Conservation (phyloP, 2,113 vertebrate species). For the Pithys albifrons region DNA sequence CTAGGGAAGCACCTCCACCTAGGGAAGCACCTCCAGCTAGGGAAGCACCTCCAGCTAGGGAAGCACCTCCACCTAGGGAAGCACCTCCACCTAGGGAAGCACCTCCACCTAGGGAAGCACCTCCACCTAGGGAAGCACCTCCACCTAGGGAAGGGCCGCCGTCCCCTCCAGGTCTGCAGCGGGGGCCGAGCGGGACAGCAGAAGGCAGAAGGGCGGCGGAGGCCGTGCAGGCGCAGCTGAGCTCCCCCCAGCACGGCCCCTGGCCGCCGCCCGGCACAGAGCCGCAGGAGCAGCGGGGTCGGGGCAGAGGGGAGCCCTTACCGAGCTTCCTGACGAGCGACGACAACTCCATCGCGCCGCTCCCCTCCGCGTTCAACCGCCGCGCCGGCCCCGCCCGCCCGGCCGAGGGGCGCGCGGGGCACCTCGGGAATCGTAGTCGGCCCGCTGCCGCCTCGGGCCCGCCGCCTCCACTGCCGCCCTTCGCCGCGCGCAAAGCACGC, state of each 20-base stretch:
- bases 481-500: background rate
- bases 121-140: too few relatives aligned
- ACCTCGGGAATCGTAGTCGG: slow-evolving; percentile 17
- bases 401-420: background rate
- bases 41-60: background rate
- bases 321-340: slow-evolving; percentile 84
- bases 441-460: fast-evolving
- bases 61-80: too few relatives aligned
- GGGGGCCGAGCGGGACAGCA: background rate
- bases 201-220: background rate
- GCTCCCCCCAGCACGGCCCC: background rate
- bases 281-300: background rate
- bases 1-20: background rate
- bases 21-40: too few relatives aligned
- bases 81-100: too few relatives aligned
- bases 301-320: slow-evolving; percentile 35
- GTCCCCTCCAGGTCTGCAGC: background rate
- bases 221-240: background rate
- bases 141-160: background rate
- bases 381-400: slow-evolving; percentile 21
- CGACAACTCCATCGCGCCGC: slow-evolving; percentile 71
- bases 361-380: slow-evolving; percentile 27
- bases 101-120: too few relatives aligned
- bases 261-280: fast-evolving
- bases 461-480: fast-evolving